Conservation (phyloP, 1,140 invertebrate genomes). For the Aphelenchoides besseyi region DNA sequence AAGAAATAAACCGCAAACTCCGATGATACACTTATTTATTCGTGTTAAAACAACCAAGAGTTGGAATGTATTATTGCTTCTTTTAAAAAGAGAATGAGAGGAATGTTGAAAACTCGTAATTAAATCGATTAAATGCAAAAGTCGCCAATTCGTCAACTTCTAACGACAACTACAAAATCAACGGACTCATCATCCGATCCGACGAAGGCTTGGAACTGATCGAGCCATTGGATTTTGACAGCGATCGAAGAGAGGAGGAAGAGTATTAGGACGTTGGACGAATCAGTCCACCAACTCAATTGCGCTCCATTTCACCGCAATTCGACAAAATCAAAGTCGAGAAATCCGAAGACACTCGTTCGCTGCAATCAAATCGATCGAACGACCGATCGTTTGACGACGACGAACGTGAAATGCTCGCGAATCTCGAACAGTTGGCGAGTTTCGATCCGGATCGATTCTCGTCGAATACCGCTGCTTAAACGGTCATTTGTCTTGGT, state of each 20-base stretch:
- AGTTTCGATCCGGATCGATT: constrained; percentile 22
- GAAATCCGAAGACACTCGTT: neutral
- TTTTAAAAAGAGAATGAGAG: no score
- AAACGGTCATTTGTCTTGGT: constrained; percentile 38
- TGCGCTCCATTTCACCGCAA: neutral
- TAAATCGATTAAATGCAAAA: no score
- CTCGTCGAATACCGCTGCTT: constrained; percentile 44
- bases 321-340: neutral
- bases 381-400: neutral
- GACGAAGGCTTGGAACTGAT: constrained; percentile 29
- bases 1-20: no score
- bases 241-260: constrained; percentile 15
- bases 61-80: no score
- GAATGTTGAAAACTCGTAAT: no score
- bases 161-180: no score
- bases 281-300: constrained; percentile 4
- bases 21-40: no score
- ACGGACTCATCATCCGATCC: constrained; percentile 24
- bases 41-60: no score
- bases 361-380: neutral
- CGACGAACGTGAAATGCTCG: constrained; percentile 18
- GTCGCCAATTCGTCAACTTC: no score
- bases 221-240: constrained; percentile 13
- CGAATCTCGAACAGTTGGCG: constrained; percentile 8
- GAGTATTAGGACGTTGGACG: constrained; percentile 10